Base-by-base conservation (phyloP, 2,888 invertebrate genomes). In the Scaptomyza caliginosa region DNA sequence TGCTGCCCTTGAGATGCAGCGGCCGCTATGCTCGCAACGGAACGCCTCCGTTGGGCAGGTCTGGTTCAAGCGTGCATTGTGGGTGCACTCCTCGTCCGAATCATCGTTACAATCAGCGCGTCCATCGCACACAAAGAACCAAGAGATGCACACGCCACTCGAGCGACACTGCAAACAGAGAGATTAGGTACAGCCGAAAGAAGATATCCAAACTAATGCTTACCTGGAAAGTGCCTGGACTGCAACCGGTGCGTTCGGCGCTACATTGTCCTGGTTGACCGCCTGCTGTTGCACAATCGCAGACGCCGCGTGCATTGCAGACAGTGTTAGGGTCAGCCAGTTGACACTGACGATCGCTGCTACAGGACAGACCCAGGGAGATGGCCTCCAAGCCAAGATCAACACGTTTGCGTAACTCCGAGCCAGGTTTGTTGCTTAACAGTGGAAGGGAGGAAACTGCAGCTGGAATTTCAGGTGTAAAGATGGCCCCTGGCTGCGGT, bases 41-140 rank as follows among this genome's bases (percentile, higher is more conserved):
- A 95, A 96, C 7, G 96, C 93, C 90, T 96, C 95, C 60, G 91
- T 90, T 1, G 96, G 95, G 86, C 96, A 95, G 49, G 93, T 92
- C 68, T 90, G 90, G 63, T 89, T 90, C 6, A 88, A 72, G 32
- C 90, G 89, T 16, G 85, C 80, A 73, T 89, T 90, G 64, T 93
- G 93, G 84, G 93, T 92, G 89, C 96, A 97, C 86, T 95, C 95
- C 91, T 97, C 97, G 89, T 97, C 97, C 0, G 96, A 96, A 17
- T 96, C 96, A 87, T 97, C 97, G 7, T 93, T 93, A 88, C 97
- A 97, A 89, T 97, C 96, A 68, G 94, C 93, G 71, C 96, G 94
- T 11, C 91, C 90, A 90, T 97, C 97, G 91, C 97, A 97, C 4
- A 97, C 96, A 91, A 97, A 97, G 93, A 96, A 97, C 97, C 97